phyloP scores from a whole-genome alignment of 2,113 vertebrate genomes.

The Odobenus rosmarus region DNA sequence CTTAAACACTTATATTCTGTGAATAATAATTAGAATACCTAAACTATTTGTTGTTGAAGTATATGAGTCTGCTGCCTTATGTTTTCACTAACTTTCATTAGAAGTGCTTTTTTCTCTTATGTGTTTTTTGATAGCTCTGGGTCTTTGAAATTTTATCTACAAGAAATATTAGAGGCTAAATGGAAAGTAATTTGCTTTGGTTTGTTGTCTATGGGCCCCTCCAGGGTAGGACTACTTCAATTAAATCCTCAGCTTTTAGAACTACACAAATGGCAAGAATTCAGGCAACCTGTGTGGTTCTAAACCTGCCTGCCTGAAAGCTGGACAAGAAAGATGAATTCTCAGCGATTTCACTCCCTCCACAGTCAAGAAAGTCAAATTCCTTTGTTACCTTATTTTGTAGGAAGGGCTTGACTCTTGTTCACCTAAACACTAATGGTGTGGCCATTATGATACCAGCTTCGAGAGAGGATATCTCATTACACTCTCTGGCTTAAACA shows the following conservation, averaged over 20 bases:
- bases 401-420: not conserved
- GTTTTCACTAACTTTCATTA: not conserved
- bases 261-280: not conserved
- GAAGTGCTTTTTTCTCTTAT: not conserved
- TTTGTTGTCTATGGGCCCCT: not conserved
- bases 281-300: not conserved
- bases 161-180: not conserved
- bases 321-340: not conserved
- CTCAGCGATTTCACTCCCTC: not conserved
- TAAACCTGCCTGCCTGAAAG: not conserved
- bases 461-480: not conserved
- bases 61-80: not conserved
- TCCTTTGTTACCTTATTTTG: not conserved
- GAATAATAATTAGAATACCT: not conserved
- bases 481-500: not conserved
- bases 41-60: not conserved
- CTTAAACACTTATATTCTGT: not conserved
- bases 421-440: not conserved
- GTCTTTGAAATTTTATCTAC: not conserved
- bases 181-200: not conserved
- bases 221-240: not conserved
- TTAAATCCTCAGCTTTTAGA: not conserved
- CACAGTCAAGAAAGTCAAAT: not conserved
- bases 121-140: not conserved
- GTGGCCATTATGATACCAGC: not conserved